phyloP scores from a whole-genome alignment of 2,888 invertebrate genomes.

The Drosophila mayaguana region DNA sequence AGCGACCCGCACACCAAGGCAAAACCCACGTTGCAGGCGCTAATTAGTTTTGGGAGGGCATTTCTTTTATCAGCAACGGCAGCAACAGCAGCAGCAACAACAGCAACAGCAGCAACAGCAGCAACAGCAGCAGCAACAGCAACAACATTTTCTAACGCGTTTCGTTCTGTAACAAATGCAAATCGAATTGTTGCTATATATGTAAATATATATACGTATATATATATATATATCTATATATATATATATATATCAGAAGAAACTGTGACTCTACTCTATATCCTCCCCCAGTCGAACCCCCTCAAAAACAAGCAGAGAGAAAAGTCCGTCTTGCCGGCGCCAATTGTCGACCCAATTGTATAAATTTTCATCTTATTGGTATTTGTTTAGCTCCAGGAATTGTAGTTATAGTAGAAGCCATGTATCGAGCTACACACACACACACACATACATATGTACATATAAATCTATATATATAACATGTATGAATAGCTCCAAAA shows the following conservation, averaged over 20 bases:
- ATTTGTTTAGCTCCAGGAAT: slow-evolving; percentile 35
- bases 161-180: slow-evolving; percentile 78
- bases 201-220: slow-evolving; percentile 1
- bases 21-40: slow-evolving; percentile 70
- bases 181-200: slow-evolving; percentile 60
- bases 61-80: slow-evolving; percentile 70
- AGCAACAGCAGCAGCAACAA: slow-evolving; percentile 25
- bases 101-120: slow-evolving; percentile 8
- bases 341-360: slow-evolving; percentile 58
- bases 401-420: slow-evolving; percentile 7
- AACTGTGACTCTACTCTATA: slow-evolving; percentile 2
- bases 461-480: background rate
- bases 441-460: background rate
- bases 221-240: slow-evolving; percentile 3
- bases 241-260: background rate
- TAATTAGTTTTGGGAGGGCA: slow-evolving; percentile 74
- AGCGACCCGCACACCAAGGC: slow-evolving; percentile 46
- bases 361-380: slow-evolving; percentile 48
- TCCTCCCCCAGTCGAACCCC: background rate
- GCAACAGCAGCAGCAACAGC: slow-evolving; percentile 39
- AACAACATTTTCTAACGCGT: slow-evolving; percentile 60
- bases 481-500: slow-evolving; percentile 27
- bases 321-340: slow-evolving; percentile 35
- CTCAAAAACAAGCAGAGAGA: background rate
- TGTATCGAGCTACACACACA: slow-evolving; percentile 3